A percentile compares a stretch with the other conserved stretches of the same genome.
Evolutionary conservation across 2,888 invertebrate genomes (phyloP).

Genomic region (Microdon myrmicae): DNA sequence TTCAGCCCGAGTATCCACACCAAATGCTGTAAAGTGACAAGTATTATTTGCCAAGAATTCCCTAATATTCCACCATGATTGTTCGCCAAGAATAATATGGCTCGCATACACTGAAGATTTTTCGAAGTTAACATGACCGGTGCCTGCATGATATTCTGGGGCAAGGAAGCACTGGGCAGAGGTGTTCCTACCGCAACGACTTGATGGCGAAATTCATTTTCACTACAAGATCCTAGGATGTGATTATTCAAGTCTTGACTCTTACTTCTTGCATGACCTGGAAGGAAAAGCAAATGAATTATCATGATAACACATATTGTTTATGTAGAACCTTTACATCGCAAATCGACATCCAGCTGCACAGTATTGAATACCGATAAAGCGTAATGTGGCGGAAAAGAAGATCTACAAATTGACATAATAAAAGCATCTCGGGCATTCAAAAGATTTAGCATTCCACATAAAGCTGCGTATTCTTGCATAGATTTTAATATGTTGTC

Average conservation of each 20-base stretch:
- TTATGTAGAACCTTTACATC: slow-evolving; percentile 61
- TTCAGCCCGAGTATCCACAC: slow-evolving; percentile 96
- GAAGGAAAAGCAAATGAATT: slow-evolving; percentile 13
- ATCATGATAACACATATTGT: slow-evolving; percentile 6
- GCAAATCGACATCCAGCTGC: slow-evolving; percentile 69
- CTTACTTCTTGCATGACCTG: slow-evolving; percentile 68
- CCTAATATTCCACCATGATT: slow-evolving; percentile 92
- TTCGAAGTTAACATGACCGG: slow-evolving; percentile 96
- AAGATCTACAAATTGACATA: slow-evolving; percentile 94
- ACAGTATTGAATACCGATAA: slow-evolving; percentile 82
- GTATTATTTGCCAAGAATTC: slow-evolving; percentile 94
- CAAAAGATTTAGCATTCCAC: slow-evolving; percentile 82
- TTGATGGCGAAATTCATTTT: slow-evolving; percentile 86
- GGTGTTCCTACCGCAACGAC: slow-evolving; percentile 98
- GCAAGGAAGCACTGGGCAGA: slow-evolving; percentile 83
- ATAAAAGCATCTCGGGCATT: slow-evolving; percentile 93
- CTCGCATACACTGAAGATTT: slow-evolving; percentile 96
- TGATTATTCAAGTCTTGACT: slow-evolving; percentile 70
- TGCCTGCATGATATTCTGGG: slow-evolving; percentile 72
- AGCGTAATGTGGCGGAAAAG: slow-evolving; percentile 94
- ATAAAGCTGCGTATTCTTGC: slow-evolving; percentile 88
- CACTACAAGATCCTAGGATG: slow-evolving; percentile 68
- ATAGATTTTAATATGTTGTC: slow-evolving; percentile 93
- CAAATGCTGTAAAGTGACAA: slow-evolving; percentile 91
- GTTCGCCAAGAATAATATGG: slow-evolving; percentile 88